phyloP scores from a whole-genome alignment of 2,113 vertebrate genomes.

The Zootoca vivipara region DNA sequence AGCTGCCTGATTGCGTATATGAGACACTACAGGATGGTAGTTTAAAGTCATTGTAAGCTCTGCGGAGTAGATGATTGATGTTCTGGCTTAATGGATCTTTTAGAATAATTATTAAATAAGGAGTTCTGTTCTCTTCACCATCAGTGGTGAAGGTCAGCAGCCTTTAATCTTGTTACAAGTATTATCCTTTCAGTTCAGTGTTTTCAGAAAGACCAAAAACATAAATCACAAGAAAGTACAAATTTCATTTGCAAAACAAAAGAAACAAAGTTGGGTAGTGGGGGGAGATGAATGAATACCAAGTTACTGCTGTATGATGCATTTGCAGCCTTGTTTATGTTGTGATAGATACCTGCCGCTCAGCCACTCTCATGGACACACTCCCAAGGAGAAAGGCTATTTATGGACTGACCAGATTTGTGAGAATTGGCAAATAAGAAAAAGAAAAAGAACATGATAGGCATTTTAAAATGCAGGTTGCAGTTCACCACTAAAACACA shows the following conservation, averaged over 20 bases:
- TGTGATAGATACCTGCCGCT: not conserved
- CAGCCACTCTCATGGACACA: not conserved
- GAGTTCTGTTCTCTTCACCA: constrained; percentile 21
- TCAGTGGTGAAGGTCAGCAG: not conserved
- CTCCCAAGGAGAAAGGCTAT: not conserved
- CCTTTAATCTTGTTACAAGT: constrained; percentile 13
- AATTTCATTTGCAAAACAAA: constrained; percentile 20
- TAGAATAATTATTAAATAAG: constrained; percentile 24
- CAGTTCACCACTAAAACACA: constrained; percentile 23
- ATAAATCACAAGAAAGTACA: constrained; percentile 17
- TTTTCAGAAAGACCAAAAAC: constrained; percentile 26
- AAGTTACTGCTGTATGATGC: not conserved
- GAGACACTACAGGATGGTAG: not conserved
- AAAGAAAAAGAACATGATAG: not conserved
- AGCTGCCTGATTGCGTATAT: not conserved
- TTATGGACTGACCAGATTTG: constrained; percentile 3
- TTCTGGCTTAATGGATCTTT: not conserved
- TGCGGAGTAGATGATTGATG: not conserved
- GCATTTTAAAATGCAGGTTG: not conserved
- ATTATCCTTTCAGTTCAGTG: not conserved
- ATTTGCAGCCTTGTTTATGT: constrained; percentile 16
- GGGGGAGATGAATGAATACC: constrained; percentile 10
- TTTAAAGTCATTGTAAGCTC: constrained; percentile 1
- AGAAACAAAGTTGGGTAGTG: not conserved
- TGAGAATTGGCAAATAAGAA: not conserved